Evolutionary conservation across 2,113 vertebrate genomes (phyloP), one percentile per base, ranked within the genome.

Genomic region (Lathamus discolor): DNA sequence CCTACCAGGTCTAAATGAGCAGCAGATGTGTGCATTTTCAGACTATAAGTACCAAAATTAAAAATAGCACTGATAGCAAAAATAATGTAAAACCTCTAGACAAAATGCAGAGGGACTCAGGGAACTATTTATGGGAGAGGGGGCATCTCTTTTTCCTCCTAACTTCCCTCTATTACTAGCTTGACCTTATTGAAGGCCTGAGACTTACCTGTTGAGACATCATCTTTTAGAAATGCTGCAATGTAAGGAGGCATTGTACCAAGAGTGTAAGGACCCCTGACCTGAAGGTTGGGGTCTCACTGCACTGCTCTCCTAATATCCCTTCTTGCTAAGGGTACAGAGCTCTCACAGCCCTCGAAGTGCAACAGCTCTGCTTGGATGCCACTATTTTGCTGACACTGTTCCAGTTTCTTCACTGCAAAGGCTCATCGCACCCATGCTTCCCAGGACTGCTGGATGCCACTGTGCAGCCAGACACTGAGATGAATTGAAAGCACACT

Each of bases 401-500:
- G 10, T 23, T 54, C 67, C 57, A 27, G 13, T 14, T 75, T 44
- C 54, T 83, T 16, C 51, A 14, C 0, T 7, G 29, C 39, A 23
- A 75, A 83, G 28, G 5, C 64, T 70, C 18, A 3, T 16, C 46
- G 24, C 0, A 0, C 37, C n/a, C 13, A 3, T 4, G 4, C 28
- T 6, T 81, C 69, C 77, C 39, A 16, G 59, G 33, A 28, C 6
- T 11, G 57, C 27, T 13, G 41, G 9, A 22, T 2, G 0, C 2
- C 41, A 13, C 12, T 1, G 0, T 20, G 43, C 55, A 78, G 66
- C 25, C 62, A 31, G 43, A 52, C 9, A 17, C 39, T 3, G 24
- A 67, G 10, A 12, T 27, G 35, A 27, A 18, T 0, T 19, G 12
- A 44, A 79, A 37, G 41, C 0, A 0, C 2, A 1, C 9, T 2